Evolutionary conservation across 2,888 invertebrate species (phyloP).

Genomic region (Nomada ferruginata): DNA sequence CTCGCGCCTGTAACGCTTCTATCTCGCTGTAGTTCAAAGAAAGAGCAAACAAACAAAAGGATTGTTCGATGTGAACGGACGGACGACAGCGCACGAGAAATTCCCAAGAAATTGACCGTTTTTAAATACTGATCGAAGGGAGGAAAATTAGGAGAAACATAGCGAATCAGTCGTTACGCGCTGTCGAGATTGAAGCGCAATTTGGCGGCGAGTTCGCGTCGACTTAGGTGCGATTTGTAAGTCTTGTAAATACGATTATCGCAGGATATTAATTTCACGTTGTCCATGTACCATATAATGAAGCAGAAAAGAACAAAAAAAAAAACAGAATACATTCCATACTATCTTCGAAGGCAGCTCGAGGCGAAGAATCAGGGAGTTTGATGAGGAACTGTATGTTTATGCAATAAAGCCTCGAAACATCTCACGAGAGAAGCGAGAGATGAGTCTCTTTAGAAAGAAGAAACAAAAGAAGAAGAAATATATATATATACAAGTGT

Average conservation of each 20-base stretch:
- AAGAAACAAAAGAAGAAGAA: background rate
- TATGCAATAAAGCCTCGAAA: constrained; percentile 38
- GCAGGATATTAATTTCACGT: constrained; percentile 79
- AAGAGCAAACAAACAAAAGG: no score
- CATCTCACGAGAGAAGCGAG: constrained; percentile 27
- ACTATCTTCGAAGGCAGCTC: constrained; percentile 72
- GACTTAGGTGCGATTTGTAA: constrained; percentile 82
- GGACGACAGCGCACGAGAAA: background rate
- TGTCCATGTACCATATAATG: constrained; percentile 81
- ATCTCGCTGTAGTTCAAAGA: constrained; percentile 48
- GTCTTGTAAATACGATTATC: constrained; percentile 83
- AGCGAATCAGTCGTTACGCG: no score
- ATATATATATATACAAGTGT: constrained; percentile 33
- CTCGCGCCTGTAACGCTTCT: constrained; percentile 72
- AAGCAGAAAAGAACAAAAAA: constrained; percentile 33
- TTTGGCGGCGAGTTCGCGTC: constrained; percentile 78
- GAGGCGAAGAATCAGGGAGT: constrained; percentile 72
- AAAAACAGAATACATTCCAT: constrained; percentile 79
- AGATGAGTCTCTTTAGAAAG: background rate
- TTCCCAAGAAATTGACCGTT: no score
- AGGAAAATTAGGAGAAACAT: background rate
- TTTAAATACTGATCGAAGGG: background rate
- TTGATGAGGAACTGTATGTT: constrained; percentile 69
- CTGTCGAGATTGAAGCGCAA: constrained; percentile 70
- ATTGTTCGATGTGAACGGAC: background rate